These are phyloP conservation scores for Scolopax rusticola DNA, from an alignment of 2,797 vertebrate species.

Conservation along the genomic window DNA sequence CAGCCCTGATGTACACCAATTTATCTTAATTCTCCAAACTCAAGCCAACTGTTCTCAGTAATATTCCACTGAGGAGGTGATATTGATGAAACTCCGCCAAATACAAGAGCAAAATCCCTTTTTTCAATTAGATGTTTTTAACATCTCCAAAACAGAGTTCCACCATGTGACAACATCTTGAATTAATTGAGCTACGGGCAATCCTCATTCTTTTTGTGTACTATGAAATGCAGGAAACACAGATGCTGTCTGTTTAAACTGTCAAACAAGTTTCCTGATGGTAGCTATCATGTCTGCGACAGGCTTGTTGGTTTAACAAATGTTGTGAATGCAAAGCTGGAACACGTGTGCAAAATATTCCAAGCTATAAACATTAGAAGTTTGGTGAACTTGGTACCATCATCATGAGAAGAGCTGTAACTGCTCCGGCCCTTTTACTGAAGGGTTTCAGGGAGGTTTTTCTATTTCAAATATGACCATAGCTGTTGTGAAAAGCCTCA, in stretches of 20 bases:
- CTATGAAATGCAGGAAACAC: constrained; percentile 53
- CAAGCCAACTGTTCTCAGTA: background rate
- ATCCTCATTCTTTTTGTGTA: constrained; percentile 19
- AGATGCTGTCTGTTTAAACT: constrained; percentile 71
- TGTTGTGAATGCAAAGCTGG: constrained; percentile 50
- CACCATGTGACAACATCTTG: constrained; percentile 54
- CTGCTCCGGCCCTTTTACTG: background rate
- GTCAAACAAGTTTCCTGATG: constrained; percentile 73
- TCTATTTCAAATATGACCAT: background rate
- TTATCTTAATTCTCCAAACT: background rate
- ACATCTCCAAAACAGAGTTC: constrained; percentile 33
- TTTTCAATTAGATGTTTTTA: constrained; percentile 33
- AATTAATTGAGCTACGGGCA: constrained; percentile 45
- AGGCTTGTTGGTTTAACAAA: constrained; percentile 64
- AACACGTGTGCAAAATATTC: constrained; percentile 61
- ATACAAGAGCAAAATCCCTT: constrained; percentile 29
- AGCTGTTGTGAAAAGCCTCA: background rate
- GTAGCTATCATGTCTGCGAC: constrained; percentile 61
- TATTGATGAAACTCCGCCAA: constrained; percentile 33
- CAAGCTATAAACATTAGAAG: constrained; percentile 29
- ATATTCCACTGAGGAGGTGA: constrained; percentile 19
- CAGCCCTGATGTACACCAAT: background rate
- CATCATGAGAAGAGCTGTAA: background rate
- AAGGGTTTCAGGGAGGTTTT: background rate
- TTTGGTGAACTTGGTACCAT: background rate